Conservation (phyloP, 2,888 invertebrate genomes). For the Eretmocerus hayati region DNA sequence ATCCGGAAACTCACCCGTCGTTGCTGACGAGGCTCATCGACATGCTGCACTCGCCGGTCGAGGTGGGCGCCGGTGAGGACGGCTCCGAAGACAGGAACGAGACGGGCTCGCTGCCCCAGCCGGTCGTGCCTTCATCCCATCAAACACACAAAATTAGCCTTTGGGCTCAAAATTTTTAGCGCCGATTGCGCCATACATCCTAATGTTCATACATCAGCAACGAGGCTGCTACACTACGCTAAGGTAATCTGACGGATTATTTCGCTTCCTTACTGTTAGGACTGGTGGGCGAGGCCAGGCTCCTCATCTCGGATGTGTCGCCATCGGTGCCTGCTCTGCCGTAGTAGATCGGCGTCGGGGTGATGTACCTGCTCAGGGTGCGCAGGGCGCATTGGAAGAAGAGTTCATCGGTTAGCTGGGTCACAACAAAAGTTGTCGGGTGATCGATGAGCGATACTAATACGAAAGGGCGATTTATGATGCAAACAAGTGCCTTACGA, state of each 20-base stretch:
- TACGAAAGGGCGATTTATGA: no score
- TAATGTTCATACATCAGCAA: no score
- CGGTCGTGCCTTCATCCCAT: constrained; percentile 29
- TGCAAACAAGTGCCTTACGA: no score
- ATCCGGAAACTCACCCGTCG: constrained; percentile 54
- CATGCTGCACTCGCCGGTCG: constrained; percentile 55
- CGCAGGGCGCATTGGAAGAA: neutral
- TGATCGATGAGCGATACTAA: no score
- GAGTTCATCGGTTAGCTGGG: neutral
- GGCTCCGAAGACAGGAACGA: constrained; percentile 74
- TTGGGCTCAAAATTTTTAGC: neutral
- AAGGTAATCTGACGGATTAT: no score
- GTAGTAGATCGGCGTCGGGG: constrained; percentile 36
- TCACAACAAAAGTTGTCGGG: no score
- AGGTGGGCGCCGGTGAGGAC: constrained; percentile 65
- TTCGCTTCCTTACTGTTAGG: constrained; percentile 44
- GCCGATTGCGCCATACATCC: no score
- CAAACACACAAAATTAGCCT: neutral
- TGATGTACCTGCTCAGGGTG: constrained; percentile 39
- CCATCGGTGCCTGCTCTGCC: constrained; percentile 33
- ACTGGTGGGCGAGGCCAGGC: constrained; percentile 42
- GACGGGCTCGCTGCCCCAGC: constrained; percentile 74
- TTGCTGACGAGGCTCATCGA: constrained; percentile 58
- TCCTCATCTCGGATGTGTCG: constrained; percentile 35
- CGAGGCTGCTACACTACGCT: no score